phyloP scores from a whole-genome alignment of 2,888 invertebrate genomes.

The Agonopterix alstromeriana region DNA sequence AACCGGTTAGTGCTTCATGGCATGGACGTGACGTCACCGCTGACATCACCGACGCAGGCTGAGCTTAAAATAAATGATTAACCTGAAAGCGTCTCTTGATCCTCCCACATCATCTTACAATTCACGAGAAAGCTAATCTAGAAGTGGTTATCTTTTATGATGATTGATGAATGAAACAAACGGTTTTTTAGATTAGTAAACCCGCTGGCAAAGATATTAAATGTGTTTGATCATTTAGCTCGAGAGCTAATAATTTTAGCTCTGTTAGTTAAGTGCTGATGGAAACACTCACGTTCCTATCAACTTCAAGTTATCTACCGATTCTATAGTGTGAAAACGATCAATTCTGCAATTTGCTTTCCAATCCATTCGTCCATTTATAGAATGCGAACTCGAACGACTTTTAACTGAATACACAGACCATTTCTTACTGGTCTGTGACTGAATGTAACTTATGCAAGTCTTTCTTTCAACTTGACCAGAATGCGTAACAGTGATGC shows the following conservation, averaged over 20 bases:
- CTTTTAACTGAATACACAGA: no score
- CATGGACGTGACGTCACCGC: conserved; percentile 53
- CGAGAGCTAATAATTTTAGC: background rate
- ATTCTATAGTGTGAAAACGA: no score
- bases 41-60: conserved; percentile 51
- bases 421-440: no score
- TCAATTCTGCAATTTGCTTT: no score
- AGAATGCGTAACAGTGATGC: background rate
- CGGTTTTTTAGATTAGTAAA: background rate
- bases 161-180: background rate
- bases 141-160: background rate
- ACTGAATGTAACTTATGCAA: background rate
- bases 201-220: background rate
- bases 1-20: conserved; percentile 52
- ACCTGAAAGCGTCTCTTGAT: background rate
- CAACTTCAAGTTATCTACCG: no score
- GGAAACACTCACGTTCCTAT: no score
- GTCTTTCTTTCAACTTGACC: background rate
- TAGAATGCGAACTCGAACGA: no score
- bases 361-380: no score
- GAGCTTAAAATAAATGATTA: conserved; percentile 7
- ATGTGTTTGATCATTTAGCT: background rate
- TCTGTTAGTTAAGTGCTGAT: no score
- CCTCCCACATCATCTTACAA: background rate
- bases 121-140: background rate